These are phyloP conservation scores for Limnephilus auricula DNA, from an alignment of 2,888 invertebrate genomes.

Conservation along the genomic window DNA sequence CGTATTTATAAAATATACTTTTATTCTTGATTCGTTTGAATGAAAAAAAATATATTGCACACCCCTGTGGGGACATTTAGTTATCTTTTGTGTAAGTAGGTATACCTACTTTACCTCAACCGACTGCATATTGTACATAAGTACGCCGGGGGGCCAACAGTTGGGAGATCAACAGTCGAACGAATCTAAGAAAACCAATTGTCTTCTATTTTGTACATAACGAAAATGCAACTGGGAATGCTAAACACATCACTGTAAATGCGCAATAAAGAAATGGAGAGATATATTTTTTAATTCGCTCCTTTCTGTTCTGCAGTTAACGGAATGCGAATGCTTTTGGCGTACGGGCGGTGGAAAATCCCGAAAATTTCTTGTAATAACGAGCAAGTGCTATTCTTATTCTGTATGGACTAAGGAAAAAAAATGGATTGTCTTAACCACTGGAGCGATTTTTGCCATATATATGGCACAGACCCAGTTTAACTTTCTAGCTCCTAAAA, in stretches of 20 bases:
- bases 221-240: background rate
- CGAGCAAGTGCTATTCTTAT: background rate
- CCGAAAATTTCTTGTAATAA: slow-evolving; percentile 20
- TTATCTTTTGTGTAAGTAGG: too few species aligned
- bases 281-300: background rate
- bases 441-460: too few species aligned
- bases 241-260: background rate
- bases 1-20: too few species aligned
- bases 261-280: background rate
- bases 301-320: background rate
- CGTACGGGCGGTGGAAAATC: background rate
- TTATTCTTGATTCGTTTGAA: too few species aligned
- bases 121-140: too few species aligned
- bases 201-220: background rate
- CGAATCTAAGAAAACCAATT: background rate
- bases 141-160: too few species aligned
- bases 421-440: background rate
- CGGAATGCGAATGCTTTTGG: background rate
- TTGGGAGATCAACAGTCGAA: too few species aligned
- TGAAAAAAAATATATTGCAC: too few species aligned
- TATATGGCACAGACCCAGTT: too few species aligned
- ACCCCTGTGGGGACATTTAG: too few species aligned
- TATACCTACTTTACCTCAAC: too few species aligned
- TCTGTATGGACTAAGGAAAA: background rate
- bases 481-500: too few species aligned